A percentile compares a stretch with the other conserved stretches of the same genome.
phyloP scores from a whole-genome alignment of 2,888 invertebrate species.

The Pterobdella sp. region DNA sequence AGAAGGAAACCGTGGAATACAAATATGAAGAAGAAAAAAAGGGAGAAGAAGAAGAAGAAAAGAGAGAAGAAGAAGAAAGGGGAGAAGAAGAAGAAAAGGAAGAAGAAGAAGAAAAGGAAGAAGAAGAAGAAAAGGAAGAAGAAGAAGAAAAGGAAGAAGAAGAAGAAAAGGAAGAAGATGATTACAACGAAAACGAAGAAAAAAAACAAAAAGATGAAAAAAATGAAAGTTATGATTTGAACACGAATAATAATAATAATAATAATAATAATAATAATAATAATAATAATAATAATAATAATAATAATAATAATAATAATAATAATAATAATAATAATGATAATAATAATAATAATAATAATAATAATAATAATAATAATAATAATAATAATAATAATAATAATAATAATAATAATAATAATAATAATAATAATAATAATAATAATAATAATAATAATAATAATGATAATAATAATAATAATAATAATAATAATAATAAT shows the following conservation, averaged over 20 bases:
- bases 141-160: background rate
- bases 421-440: background rate
- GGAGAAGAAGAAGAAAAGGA: too few species aligned
- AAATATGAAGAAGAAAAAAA: too few species aligned
- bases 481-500: slow-evolving; percentile 15
- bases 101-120: too few species aligned
- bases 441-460: background rate
- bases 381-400: background rate
- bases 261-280: slow-evolving; percentile 12
- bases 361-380: background rate
- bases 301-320: slow-evolving; percentile 12
- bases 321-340: background rate
- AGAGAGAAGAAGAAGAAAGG: too few species aligned
- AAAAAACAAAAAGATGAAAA: background rate
- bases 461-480: slow-evolving; percentile 12
- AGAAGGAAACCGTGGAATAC: too few species aligned
- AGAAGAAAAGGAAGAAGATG: background rate
- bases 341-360: slow-evolving; percentile 3
- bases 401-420: background rate
- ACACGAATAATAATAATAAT: slow-evolving; percentile 3
- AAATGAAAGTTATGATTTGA: background rate
- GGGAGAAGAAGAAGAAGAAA: too few species aligned
- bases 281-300: slow-evolving; percentile 1
- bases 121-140: background rate
- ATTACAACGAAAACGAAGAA: background rate